Conservation (phyloP, 1,140 invertebrate genomes). For the Drosophila teissieri region DNA sequence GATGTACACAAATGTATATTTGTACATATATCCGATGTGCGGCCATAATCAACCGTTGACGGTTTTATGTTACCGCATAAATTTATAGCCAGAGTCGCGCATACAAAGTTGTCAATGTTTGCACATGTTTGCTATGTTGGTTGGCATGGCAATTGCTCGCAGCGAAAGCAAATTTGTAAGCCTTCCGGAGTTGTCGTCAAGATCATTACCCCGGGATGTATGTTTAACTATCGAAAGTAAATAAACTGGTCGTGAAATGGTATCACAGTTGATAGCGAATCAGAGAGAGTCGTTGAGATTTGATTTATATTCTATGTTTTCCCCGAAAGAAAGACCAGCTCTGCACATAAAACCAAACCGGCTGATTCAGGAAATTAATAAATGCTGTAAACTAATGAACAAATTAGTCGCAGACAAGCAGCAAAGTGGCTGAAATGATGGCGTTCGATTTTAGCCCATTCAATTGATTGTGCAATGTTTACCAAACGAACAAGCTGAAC, state of each 20-base stretch:
- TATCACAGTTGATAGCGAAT: too few species aligned
- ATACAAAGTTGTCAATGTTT: constrained; percentile 39
- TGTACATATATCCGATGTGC: constrained; percentile 5
- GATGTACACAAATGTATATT: not conserved
- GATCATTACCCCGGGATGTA: constrained; percentile 45
- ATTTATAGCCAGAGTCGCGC: constrained; percentile 29
- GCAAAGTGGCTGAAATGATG: constrained; percentile 17
- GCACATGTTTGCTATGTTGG: constrained; percentile 17
- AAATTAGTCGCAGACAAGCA: constrained; percentile 36
- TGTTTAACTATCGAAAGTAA: constrained; percentile 22
- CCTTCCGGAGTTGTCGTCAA: constrained; percentile 44
- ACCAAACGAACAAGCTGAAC: constrained; percentile 17
- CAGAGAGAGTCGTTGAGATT: too few species aligned
- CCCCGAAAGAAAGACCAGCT: not conserved
- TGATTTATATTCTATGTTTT: too few species aligned
- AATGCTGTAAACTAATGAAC: constrained; percentile 37
- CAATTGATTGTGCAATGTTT: constrained; percentile 30
- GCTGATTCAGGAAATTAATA: constrained; percentile 22
- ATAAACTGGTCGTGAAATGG: constrained; percentile 1
- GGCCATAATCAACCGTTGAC: constrained; percentile 41
- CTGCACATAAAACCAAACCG: not conserved
- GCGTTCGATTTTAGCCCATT: constrained; percentile 25
- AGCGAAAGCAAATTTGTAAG: constrained; percentile 17
- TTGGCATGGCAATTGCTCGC: constrained; percentile 9
- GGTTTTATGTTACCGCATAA: constrained; percentile 52